phyloP scores from a whole-genome alignment of 2,113 vertebrate genomes.

The Nicator chloris region DNA sequence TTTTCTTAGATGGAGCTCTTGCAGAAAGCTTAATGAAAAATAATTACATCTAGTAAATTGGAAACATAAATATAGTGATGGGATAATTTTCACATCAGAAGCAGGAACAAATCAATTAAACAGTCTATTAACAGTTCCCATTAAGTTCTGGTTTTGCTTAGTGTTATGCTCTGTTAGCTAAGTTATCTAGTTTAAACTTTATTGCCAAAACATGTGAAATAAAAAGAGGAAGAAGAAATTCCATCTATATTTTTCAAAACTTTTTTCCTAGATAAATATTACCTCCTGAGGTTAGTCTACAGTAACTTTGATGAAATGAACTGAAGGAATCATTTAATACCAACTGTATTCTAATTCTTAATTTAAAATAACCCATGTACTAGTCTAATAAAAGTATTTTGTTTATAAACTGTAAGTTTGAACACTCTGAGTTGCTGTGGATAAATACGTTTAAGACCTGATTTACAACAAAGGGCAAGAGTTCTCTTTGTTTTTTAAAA shows the following conservation, averaged over 20 bases:
- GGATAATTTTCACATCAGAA: background rate
- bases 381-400: slow-evolving; percentile 44
- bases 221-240: background rate
- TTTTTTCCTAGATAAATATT: background rate
- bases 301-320: background rate
- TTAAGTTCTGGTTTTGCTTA: background rate
- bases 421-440: background rate
- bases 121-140: background rate
- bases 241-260: background rate
- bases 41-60: background rate
- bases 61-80: background rate
- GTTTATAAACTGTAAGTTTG: background rate
- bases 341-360: background rate
- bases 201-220: background rate
- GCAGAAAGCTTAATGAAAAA: background rate
- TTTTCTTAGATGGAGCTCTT: slow-evolving; percentile 2
- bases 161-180: background rate
- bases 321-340: background rate
- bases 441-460: background rate
- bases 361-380: background rate
- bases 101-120: background rate
- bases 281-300: background rate
- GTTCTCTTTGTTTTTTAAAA: background rate
- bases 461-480: background rate
- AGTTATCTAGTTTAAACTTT: background rate